A percentile compares a stretch with the other conserved stretches of the same genome.
Evolutionary conservation across 2,888 invertebrate species (phyloP).

Genomic region (Eristalis arbustorum): DNA sequence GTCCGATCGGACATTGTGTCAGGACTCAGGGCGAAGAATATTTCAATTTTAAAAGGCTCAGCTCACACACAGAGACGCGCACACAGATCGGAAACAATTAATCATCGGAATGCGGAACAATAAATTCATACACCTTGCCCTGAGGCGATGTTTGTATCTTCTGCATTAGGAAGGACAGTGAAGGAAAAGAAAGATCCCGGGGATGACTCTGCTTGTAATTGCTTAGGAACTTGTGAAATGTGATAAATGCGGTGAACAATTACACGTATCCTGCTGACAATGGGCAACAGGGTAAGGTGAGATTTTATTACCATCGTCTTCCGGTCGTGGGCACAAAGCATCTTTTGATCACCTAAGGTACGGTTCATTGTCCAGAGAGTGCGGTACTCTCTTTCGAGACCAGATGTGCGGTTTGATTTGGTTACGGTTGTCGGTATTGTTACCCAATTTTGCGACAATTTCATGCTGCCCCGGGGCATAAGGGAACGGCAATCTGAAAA

Average conservation of each 20-base stretch:
- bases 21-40: constrained; percentile 60
- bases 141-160: constrained; percentile 14
- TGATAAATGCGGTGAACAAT: constrained; percentile 68
- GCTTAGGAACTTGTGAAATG: constrained; percentile 52
- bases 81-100: constrained; percentile 67
- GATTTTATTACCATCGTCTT: constrained; percentile 62
- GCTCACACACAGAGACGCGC: not conserved
- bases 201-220: constrained; percentile 17
- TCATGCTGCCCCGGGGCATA: constrained; percentile 36
- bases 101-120: constrained; percentile 66
- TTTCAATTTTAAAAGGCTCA: constrained; percentile 55
- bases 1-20: constrained; percentile 68
- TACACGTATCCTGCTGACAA: constrained; percentile 61
- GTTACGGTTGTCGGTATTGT: constrained; percentile 57
- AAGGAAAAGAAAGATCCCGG: not conserved
- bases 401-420: constrained; percentile 67
- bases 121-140: constrained; percentile 58
- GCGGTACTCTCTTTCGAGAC: constrained; percentile 17
- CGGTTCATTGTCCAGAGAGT: not conserved
- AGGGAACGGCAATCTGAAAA: constrained; percentile 34
- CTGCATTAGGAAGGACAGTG: not conserved
- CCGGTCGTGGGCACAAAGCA: constrained; percentile 24
- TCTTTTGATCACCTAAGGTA: constrained; percentile 10
- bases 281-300: constrained; percentile 64
- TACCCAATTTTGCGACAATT: constrained; percentile 67